Evolutionary conservation across 1,140 invertebrate genomes (phyloP).

Genomic region (Palaemon carinicauda): DNA sequence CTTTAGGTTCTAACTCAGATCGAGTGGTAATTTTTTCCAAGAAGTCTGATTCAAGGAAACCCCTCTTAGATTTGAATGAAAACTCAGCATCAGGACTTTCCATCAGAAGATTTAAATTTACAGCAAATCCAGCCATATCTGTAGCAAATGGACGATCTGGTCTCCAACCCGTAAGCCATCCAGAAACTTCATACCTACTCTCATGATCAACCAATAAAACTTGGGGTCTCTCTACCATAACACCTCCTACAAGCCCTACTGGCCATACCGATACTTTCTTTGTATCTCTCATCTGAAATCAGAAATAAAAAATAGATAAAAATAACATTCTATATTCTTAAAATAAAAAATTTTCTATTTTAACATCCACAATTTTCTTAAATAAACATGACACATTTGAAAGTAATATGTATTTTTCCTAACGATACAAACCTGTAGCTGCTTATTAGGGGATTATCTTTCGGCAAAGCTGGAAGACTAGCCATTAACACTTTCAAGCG

Average conservation of each 20-base stretch:
- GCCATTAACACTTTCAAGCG: too few relatives aligned
- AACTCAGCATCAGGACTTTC: constrained; percentile 82
- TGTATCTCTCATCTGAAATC: constrained; percentile 78
- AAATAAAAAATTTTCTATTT: constrained; percentile 33
- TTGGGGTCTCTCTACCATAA: constrained; percentile 85
- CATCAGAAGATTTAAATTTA: constrained; percentile 84
- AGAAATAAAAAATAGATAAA: background rate
- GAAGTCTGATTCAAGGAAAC: constrained; percentile 92
- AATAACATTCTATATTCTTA: background rate
- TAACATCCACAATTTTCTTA: background rate
- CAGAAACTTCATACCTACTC: constrained; percentile 75
- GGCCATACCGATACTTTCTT: constrained; percentile 95
- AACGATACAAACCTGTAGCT: too few relatives aligned
- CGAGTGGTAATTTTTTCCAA: constrained; percentile 78
- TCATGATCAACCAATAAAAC: constrained; percentile 66
- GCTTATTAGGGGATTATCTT: too few relatives aligned
- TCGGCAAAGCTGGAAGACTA: too few relatives aligned
- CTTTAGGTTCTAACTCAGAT: constrained; percentile 86
- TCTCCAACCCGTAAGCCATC: constrained; percentile 77
- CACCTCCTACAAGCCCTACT: constrained; percentile 91
- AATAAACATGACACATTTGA: too few relatives aligned
- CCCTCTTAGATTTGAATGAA: constrained; percentile 82
- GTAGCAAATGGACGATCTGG: constrained; percentile 91
- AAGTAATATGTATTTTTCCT: too few relatives aligned
- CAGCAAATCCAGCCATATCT: constrained; percentile 98